Evolutionary conservation across 2,113 vertebrate genomes (phyloP), one percentile per base, ranked within the genome.

Genomic region (Scalopus aquaticus): DNA sequence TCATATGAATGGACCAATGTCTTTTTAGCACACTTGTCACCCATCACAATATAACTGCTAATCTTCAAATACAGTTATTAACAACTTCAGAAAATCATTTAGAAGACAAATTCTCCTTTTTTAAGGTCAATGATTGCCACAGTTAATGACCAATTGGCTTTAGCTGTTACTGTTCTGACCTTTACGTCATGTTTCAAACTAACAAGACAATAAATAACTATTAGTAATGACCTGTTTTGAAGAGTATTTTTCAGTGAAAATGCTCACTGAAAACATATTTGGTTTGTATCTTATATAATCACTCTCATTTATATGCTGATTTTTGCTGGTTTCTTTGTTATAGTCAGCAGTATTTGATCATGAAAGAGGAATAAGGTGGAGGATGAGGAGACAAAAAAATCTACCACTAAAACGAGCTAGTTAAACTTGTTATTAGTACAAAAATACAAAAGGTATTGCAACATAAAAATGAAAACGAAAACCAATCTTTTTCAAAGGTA

Each of bases 51-150:
- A 78, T 85, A 93, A 96, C 92, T 91, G 77, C 90, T 94, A 95
- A 94, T 97, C 95, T 96, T 96, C 90, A 97, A 97, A 96, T 93
- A 84, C 37, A 96, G 90, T 94, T 90, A 96, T 93, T 97, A 96
- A 84, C 85, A 96, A 93, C 87, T 94, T 94, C 88, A 86, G 77
- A 96, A 96, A 96, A 97, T 94, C 92, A 96, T 95, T 96, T 89
- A 78, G 26, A 97, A 91, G 79, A 94, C 93, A 67, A 86, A 51
- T 90, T 96, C 88, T 96, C 94, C 91, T 93, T 92, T 67, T 96
- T 88, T 92, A 94, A 97, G 96, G 95, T 96, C 96, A 96, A 92
- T 82, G 72, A 96, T 95, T 95, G 90, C 60, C 84, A 93, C 89
- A 96, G 88, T 89, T 97, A 96, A 97, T 95, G 81, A 97, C 85